Base-by-base conservation (phyloP, 2,888 invertebrate species). In the Dryomyza anilis region DNA sequence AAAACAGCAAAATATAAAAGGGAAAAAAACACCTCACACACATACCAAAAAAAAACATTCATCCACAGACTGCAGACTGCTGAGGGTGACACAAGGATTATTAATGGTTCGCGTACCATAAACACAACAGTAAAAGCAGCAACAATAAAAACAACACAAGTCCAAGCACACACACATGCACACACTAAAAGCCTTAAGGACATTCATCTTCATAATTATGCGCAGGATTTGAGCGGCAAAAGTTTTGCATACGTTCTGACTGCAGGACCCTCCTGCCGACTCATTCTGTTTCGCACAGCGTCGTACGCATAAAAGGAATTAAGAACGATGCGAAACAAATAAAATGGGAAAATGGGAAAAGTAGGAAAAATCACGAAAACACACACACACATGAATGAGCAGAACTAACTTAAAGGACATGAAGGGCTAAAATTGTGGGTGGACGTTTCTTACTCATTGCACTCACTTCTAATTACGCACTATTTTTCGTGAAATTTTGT, bases 391-490 rank as follows among this genome's bases (percentile, higher is more conserved):
- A 52, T 39, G 60, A 60, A 25, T 36, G 39, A 52, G 36, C 52
- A 60, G 16, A 33, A 48, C 16, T 23, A 25, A n/a, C 23, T 3
- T 8, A 48, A 33, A n/a, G 27, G 27, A 50, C 55, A 55, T 23
- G 16, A 25, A n/a, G 50, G 1, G 50, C 50, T 25, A 12, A 19
- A 14, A 48, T 12, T 25, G n/a, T 50, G 50, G 23, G 50, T 25
- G 23, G 10, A 21, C 14, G 23, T 50, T 14, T 25, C 19, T 48
- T 12, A 8, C 16, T 21, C 33, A 36, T 25, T 58, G 21, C 30
- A 58, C 39, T 52, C 50, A 25, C 60, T 19, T 61, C 52, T 61
- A 61, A 61, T 61, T 61, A 61, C 61, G 39, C 53, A 43, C 39
- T 43, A 21, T 39, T 43, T 48, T 12, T n/a, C n/a, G 45, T 57